Percentiles rank a stretch among this genome's conserved stretches.
Conservation (phyloP, 2,888 invertebrate genomes). For the Peribatodes rhomboidaria region DNA sequence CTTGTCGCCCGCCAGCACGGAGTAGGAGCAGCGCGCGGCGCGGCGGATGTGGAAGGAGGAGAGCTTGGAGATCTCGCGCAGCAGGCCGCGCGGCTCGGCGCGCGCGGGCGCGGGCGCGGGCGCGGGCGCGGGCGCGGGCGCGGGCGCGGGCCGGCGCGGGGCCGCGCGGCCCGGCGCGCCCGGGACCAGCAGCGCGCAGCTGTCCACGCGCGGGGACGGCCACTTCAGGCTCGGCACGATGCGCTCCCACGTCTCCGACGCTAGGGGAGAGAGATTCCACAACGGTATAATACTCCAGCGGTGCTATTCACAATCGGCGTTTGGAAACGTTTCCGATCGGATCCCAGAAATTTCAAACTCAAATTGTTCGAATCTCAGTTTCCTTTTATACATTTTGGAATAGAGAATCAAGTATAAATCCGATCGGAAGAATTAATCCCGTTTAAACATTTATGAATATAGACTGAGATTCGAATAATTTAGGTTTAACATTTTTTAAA, state of each 20-base stretch:
- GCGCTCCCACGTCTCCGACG: slow-evolving; percentile 92
- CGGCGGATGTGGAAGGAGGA: slow-evolving; percentile 90
- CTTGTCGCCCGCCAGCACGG: slow-evolving; percentile 86
- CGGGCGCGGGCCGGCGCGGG: slow-evolving; percentile 47
- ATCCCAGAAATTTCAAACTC: too few relatives aligned
- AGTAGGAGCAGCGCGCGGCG: slow-evolving; percentile 90
- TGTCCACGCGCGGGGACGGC: slow-evolving; percentile 90
- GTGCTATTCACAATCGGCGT: too few relatives aligned
- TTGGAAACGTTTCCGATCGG: too few relatives aligned
- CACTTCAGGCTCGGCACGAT: slow-evolving; percentile 87
- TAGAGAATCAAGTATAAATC: too few relatives aligned
- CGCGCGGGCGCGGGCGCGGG: slow-evolving; percentile 49
- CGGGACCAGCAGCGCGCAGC: slow-evolving; percentile 88
- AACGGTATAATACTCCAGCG: neutral
- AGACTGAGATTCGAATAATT: too few relatives aligned
- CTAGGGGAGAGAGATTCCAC: too few relatives aligned
- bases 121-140: slow-evolving; percentile 70
- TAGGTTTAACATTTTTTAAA: too few relatives aligned
- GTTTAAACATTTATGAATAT: too few relatives aligned
- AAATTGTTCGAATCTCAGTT: too few relatives aligned
- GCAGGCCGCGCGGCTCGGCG: slow-evolving; percentile 77
- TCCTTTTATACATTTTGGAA: too few relatives aligned
- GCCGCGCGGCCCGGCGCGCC: slow-evolving; percentile 58
- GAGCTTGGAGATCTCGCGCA: slow-evolving; percentile 83
- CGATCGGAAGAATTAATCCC: too few relatives aligned